Evolutionary conservation across 64 coral and sea anemone genomes (phyloP).

Genomic region (Stylophora pistillata): DNA sequence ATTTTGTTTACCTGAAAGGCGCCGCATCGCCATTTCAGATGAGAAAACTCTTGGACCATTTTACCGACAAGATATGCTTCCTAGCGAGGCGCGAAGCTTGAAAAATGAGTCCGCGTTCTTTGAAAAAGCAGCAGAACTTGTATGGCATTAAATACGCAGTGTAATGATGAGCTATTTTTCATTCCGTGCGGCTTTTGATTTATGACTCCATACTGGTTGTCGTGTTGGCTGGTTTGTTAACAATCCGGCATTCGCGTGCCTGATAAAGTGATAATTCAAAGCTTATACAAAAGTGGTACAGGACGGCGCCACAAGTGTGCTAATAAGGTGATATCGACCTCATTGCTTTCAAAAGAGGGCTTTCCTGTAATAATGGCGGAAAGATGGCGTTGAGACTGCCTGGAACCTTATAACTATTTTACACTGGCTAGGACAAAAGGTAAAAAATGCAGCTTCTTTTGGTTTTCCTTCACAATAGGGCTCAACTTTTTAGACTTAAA

Average conservation of each 20-base stretch:
- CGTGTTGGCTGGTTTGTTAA: not conserved
- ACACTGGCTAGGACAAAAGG: not conserved
- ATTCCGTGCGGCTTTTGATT: not conserved
- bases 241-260: not conserved
- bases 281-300: not conserved
- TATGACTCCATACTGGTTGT: not conserved
- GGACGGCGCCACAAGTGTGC: constrained; percentile 9
- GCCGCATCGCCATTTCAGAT: no score
- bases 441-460: not conserved
- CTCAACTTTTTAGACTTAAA: not conserved
- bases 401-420: constrained; percentile 28
- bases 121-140: not conserved
- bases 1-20: no score
- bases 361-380: constrained; percentile 28
- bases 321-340: constrained; percentile 40
- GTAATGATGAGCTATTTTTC: not conserved
- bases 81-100: not conserved
- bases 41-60: no score
- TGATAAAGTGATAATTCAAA: not conserved
- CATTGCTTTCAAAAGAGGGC: constrained; percentile 24
- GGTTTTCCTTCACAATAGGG: not conserved
- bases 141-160: no score
- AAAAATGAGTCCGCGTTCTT: not conserved
- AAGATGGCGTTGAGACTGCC: not conserved
- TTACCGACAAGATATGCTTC: not conserved